These are phyloP conservation scores for Gambusia yucatana DNA, from an alignment of 2,797 vertebrate species.

Conservation along the genomic window DNA sequence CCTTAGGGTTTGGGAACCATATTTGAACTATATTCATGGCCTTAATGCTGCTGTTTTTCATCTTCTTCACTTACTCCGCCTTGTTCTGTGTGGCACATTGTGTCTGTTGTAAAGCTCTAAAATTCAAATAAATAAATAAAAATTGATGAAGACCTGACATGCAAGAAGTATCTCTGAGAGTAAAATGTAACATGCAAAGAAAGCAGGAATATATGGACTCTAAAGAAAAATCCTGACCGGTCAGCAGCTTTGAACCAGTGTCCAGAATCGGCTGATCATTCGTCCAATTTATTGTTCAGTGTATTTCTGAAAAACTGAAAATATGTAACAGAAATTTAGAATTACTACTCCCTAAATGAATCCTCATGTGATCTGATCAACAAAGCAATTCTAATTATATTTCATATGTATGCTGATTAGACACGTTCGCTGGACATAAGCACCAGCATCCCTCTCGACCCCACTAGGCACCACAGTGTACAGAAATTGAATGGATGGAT, in stretches of 20 bases:
- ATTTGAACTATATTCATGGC: no score
- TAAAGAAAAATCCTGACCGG: neutral
- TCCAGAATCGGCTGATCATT: neutral
- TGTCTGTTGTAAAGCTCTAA: no score
- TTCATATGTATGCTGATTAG: neutral
- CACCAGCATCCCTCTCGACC: no score
- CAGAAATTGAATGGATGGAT: neutral
- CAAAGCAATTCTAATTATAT: neutral
- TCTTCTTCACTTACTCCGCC: no score
- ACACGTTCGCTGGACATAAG: no score
- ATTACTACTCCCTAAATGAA: neutral
- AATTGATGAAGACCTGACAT: neutral
- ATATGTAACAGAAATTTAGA: neutral
- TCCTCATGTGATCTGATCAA: neutral
- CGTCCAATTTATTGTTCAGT: neutral
- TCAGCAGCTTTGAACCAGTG: neutral
- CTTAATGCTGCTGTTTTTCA: no score
- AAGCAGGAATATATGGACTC: neutral
- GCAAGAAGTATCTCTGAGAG: neutral
- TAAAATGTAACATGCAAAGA: neutral
- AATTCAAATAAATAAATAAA: no score
- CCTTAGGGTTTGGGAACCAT: no score
- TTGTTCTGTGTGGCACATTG: no score
- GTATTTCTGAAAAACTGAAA: neutral
- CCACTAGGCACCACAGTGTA: no score